Conservation (phyloP, 2,797 vertebrate genomes). For the Mormyrus hasselquistii region DNA sequence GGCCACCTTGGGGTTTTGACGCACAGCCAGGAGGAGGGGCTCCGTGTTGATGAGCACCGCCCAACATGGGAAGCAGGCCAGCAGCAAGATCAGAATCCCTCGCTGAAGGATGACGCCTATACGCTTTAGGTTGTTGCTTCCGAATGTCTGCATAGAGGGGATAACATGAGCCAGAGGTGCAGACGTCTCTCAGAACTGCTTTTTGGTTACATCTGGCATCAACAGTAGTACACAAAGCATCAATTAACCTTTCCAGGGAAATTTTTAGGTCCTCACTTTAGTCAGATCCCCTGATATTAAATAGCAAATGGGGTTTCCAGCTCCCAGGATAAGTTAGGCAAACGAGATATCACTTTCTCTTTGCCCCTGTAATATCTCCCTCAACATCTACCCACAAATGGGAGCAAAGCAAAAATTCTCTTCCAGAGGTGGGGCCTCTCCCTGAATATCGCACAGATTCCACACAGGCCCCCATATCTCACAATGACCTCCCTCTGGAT, state of each 20-base stretch:
- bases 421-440: not conserved
- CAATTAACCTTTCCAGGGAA: not conserved
- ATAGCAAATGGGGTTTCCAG: not conserved
- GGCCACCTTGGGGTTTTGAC: conserved; percentile 71
- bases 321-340: not conserved
- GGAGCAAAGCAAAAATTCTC: not conserved
- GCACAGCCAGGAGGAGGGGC: conserved; percentile 66
- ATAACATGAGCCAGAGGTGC: not conserved
- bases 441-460: not conserved
- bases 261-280: not conserved
- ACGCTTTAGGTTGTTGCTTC: conserved; percentile 77
- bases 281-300: not conserved
- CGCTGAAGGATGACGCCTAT: conserved; percentile 85
- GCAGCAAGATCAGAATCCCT: conserved; percentile 71
- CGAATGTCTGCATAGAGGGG: conserved; percentile 67
- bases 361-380: not conserved
- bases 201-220: not conserved
- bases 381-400: not conserved
- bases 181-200: not conserved
- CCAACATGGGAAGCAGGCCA: conserved; percentile 90
- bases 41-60: conserved; percentile 83
- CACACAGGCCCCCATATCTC: not conserved
- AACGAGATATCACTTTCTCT: not conserved
- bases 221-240: not conserved
- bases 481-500: not conserved